These are phyloP conservation scores for Lycocerus yunnanus DNA, from an alignment of 2,888 invertebrate genomes.

Conservation along the genomic window DNA sequence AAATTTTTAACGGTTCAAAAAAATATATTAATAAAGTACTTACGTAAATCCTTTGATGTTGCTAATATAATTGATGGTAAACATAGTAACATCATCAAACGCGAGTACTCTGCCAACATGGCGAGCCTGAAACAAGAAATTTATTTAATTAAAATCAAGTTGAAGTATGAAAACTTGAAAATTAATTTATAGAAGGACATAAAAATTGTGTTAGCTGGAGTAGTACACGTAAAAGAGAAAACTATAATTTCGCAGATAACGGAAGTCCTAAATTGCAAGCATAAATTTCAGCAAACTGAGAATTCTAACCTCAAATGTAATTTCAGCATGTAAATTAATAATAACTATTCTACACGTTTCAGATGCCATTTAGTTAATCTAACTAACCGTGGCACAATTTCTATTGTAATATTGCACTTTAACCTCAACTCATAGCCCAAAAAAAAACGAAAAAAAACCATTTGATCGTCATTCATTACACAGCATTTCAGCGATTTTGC, in stretches of 20 bases:
- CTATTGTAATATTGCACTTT: slow-evolving; percentile 2
- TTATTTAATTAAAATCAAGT: neutral
- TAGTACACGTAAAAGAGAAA: slow-evolving; percentile 5
- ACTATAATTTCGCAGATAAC: slow-evolving; percentile 16
- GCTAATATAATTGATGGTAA: slow-evolving; percentile 46
- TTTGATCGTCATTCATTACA: neutral
- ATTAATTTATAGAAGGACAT: neutral
- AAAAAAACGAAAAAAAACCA: neutral
- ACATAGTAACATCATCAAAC: slow-evolving; percentile 45
- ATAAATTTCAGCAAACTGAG: slow-evolving; percentile 19
- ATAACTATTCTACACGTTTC: slow-evolving; percentile 20
- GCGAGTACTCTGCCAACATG: slow-evolving; percentile 49
- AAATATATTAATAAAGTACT: slow-evolving; percentile 34
- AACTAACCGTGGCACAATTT: slow-evolving; percentile 13
- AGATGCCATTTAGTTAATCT: slow-evolving; percentile 24
- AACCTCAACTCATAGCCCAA: neutral
- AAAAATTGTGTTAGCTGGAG: neutral
- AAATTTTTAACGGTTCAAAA: neutral
- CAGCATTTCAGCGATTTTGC: neutral
- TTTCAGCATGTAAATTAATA: slow-evolving; percentile 23
- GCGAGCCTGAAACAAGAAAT: slow-evolving; percentile 31
- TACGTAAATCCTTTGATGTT: slow-evolving; percentile 49
- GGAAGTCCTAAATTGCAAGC: slow-evolving; percentile 16
- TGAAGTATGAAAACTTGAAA: neutral
- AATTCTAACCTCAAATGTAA: slow-evolving; percentile 22